Evolutionary conservation across 2,888 invertebrate genomes (phyloP).

Genomic region (Lasius platythorax): DNA sequence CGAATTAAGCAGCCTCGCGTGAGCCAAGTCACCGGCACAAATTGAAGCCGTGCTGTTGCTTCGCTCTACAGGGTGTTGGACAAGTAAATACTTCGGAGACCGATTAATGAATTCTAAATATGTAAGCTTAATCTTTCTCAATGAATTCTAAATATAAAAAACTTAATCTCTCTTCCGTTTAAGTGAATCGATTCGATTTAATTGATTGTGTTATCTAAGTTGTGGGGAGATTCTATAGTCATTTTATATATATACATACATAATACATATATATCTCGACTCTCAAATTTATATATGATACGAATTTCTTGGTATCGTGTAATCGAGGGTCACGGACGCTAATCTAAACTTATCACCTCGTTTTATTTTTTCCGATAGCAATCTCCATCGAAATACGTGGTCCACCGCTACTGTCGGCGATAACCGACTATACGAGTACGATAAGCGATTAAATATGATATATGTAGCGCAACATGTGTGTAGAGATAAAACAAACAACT

Average conservation of each 20-base stretch:
- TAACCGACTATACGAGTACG: neutral
- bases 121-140: neutral
- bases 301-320: neutral
- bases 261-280: too few species aligned
- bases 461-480: neutral
- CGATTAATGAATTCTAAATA: neutral
- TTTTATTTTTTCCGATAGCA: neutral
- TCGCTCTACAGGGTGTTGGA: neutral
- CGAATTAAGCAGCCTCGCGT: constrained; percentile 8
- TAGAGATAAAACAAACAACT: constrained; percentile 11
- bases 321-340: constrained; percentile 4
- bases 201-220: neutral
- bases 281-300: neutral
- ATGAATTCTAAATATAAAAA: neutral
- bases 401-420: neutral
- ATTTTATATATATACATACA: too few species aligned
- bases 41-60: neutral
- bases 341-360: constrained; percentile 23
- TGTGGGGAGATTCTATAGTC: neutral
- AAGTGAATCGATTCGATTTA: neutral
- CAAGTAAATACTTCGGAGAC: neutral
- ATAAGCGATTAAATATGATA: constrained; percentile 9
- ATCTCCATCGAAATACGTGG: neutral
- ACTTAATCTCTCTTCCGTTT: neutral
- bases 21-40: neutral